A percentile compares a stretch with the other conserved stretches of the same genome.
Conservation (phyloP, 2,888 invertebrate genomes). For the Dendrolimus pini region DNA sequence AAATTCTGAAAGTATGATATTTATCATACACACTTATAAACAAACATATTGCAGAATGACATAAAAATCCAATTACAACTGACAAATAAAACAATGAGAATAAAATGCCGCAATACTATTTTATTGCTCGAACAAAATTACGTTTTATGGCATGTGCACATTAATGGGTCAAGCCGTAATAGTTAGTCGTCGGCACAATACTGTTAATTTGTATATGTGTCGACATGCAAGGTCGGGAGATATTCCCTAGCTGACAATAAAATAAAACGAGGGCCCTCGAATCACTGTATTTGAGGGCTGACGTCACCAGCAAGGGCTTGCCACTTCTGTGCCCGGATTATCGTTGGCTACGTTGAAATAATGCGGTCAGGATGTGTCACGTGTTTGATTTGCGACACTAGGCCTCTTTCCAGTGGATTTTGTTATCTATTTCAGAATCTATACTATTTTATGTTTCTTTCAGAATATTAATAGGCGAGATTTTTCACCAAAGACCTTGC, state of each 20-base stretch:
- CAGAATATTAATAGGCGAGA: too few relatives aligned
- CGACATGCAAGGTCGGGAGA: constrained; percentile 12
- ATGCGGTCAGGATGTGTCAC: constrained; percentile 5
- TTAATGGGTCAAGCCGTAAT: constrained; percentile 23
- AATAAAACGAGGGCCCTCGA: constrained; percentile 39
- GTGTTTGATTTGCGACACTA: background rate
- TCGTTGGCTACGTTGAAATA: constrained; percentile 10
- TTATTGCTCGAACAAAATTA: background rate
- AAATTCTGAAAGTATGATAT: too few relatives aligned
- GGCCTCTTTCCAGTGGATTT: background rate
- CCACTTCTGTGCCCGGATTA: constrained; percentile 24
- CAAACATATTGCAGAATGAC: too few relatives aligned
- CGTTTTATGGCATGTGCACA: constrained; percentile 4
- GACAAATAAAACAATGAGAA: background rate
- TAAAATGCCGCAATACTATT: background rate
- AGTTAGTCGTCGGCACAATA: constrained; percentile 19
- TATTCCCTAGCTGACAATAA: constrained; percentile 35
- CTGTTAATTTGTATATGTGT: constrained; percentile 12
- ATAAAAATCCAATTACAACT: background rate
- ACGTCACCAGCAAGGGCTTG: constrained; percentile 35
- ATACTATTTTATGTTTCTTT: too few relatives aligned
- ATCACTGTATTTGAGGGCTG: constrained; percentile 26
- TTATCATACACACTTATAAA: too few relatives aligned
- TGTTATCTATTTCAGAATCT: too few relatives aligned
- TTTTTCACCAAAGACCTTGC: too few relatives aligned